Conservation (phyloP, 2,113 vertebrate species). For the Dolichallabes microphthalmus region DNA sequence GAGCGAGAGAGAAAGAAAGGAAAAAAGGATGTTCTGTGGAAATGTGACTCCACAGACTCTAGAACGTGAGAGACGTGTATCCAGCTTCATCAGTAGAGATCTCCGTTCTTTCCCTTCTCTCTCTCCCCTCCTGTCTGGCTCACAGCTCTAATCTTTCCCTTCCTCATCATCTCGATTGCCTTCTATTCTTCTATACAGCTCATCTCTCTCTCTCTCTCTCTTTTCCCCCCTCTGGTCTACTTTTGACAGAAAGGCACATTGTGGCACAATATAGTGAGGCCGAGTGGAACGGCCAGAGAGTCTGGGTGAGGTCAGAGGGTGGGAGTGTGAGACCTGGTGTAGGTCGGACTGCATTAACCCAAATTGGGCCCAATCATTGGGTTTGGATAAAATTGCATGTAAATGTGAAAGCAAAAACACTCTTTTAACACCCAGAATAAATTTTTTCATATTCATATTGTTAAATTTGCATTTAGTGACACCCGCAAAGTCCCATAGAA, state of each 20-base stretch:
- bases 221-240: neutral
- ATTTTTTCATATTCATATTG: neutral
- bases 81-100: neutral
- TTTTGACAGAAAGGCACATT: constrained; percentile 34
- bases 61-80: constrained; percentile 10
- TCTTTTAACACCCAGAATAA: neutral
- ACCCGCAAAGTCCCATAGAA: neutral
- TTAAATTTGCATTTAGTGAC: neutral
- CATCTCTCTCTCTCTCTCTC: neutral
- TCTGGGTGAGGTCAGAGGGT: neutral
- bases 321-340: constrained; percentile 18
- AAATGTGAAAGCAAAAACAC: neutral
- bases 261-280: neutral
- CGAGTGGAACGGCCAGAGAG: neutral
- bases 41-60: neutral
- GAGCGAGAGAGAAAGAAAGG: neutral
- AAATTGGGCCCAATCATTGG: neutral
- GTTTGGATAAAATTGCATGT: neutral
- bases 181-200: constrained; percentile 11
- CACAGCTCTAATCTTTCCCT: constrained; percentile 41
- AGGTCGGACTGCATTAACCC: constrained; percentile 11
- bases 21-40: neutral
- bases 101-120: neutral
- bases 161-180: neutral
- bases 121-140: neutral